These are phyloP conservation scores for Pollenia griseotomentosa DNA, from an alignment of 2,888 invertebrate genomes.

Conservation along the genomic window DNA sequence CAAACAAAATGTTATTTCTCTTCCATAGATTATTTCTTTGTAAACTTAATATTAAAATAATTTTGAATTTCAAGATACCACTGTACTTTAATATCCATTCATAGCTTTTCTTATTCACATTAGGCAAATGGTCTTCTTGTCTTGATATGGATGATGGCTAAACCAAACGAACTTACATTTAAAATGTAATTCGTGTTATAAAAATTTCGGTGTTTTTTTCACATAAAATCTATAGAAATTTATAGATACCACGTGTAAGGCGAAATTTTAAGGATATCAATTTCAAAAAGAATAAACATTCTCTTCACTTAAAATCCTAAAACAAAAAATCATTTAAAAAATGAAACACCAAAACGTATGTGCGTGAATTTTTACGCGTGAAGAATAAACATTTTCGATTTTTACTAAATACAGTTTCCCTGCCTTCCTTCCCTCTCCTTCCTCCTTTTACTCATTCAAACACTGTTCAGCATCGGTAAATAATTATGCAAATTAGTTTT, in stretches of 20 bases:
- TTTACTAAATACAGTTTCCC: constrained; percentile 50
- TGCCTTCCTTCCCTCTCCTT: background rate
- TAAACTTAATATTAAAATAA: no score
- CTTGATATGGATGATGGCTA: background rate
- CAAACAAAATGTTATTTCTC: no score
- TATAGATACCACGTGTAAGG: background rate
- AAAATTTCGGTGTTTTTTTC: background rate
- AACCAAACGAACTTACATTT: constrained; percentile 3
- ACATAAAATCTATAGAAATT: constrained; percentile 42
- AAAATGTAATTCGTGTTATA: constrained; percentile 44
- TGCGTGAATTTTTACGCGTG: constrained; percentile 60
- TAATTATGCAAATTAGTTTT: constrained; percentile 73
- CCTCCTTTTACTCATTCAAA: background rate
- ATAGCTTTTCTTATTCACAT: no score
- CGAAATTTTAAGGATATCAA: background rate
- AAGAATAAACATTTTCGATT: constrained; percentile 28
- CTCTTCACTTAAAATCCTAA: background rate
- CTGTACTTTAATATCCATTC: no score
- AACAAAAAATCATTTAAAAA: constrained; percentile 22
- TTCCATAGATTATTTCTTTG: no score
- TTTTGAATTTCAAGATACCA: no score
- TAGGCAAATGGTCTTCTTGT: no score
- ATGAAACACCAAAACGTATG: constrained; percentile 25
- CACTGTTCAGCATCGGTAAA: constrained; percentile 51
- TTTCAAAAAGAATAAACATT: constrained; percentile 1